These are phyloP conservation scores for Glareola pratincola DNA, from an alignment of 2,113 vertebrate species.

Conservation along the genomic window DNA sequence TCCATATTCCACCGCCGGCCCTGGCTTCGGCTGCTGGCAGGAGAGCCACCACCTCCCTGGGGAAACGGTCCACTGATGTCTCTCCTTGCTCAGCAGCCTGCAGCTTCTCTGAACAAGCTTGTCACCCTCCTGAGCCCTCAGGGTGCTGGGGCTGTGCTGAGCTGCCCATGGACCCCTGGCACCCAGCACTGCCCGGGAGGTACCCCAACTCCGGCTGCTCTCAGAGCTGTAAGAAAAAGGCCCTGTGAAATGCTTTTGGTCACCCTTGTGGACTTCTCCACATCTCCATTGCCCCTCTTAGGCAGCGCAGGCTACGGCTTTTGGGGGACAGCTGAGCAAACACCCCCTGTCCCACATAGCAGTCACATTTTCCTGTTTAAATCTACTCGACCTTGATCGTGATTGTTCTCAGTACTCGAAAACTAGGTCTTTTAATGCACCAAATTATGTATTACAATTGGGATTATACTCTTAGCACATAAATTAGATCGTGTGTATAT, in stretches of 20 bases:
- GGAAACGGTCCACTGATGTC: neutral
- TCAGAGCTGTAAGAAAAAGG: neutral
- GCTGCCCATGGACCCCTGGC: neutral
- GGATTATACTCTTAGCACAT: conserved; percentile 7
- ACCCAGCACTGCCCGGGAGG: no score
- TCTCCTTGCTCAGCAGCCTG: neutral
- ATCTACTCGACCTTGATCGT: neutral
- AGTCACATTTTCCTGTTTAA: neutral
- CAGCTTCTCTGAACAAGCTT: neutral
- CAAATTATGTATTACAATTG: conserved; percentile 24
- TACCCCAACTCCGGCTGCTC: neutral
- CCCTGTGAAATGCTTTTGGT: neutral
- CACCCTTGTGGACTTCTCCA: no score
- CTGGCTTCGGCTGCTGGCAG: neutral
- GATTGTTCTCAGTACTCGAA: neutral
- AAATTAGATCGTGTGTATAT: neutral
- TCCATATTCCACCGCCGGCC: rapidly evolving
- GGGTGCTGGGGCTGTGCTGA: neutral
- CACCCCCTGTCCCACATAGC: neutral
- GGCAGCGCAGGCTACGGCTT: neutral
- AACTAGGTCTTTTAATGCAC: conserved; percentile 39
- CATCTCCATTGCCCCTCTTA: no score
- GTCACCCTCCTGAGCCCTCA: neutral
- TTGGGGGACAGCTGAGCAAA: neutral
- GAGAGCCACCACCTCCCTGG: neutral